Conservation (phyloP, 2,113 vertebrate genomes). For the Larimichthys polyactis region DNA sequence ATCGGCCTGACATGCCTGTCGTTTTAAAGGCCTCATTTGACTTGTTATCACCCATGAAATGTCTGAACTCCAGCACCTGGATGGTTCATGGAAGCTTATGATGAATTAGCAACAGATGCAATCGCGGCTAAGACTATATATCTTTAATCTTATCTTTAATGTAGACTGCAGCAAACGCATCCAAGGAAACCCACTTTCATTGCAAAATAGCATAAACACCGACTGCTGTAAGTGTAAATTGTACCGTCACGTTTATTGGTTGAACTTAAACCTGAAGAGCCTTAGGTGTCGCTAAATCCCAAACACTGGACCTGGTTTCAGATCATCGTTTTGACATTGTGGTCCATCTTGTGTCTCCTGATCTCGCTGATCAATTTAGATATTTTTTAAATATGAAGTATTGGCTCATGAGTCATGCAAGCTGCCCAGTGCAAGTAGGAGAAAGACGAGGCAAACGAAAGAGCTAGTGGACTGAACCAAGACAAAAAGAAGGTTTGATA, state of each 20-base stretch:
- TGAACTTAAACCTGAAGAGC: too few species aligned
- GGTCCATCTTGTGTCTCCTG: not conserved
- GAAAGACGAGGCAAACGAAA: not conserved
- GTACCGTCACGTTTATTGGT: too few species aligned
- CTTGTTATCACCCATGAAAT: not conserved
- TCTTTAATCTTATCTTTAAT: too few species aligned
- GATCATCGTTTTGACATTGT: not conserved
- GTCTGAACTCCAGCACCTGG: not conserved
- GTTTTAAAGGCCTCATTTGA: not conserved
- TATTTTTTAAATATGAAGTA: too few species aligned
- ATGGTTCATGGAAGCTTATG: not conserved
- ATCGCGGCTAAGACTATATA: not conserved
- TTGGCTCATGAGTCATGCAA: not conserved
- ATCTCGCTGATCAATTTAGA: not conserved
- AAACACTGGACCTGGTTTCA: not conserved
- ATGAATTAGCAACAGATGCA: not conserved
- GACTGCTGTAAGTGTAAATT: too few species aligned
- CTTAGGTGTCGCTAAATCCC: too few species aligned
- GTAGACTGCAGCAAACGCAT: not conserved
- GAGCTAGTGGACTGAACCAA: too few species aligned
- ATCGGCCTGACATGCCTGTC: not conserved
- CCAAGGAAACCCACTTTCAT: not conserved
- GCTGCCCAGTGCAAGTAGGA: not conserved
- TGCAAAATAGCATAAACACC: too few species aligned
- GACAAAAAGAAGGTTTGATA: too few species aligned